Evolutionary conservation across 2,797 vertebrate genomes (phyloP).

Genomic region (Stomatorhinus walkeri): DNA sequence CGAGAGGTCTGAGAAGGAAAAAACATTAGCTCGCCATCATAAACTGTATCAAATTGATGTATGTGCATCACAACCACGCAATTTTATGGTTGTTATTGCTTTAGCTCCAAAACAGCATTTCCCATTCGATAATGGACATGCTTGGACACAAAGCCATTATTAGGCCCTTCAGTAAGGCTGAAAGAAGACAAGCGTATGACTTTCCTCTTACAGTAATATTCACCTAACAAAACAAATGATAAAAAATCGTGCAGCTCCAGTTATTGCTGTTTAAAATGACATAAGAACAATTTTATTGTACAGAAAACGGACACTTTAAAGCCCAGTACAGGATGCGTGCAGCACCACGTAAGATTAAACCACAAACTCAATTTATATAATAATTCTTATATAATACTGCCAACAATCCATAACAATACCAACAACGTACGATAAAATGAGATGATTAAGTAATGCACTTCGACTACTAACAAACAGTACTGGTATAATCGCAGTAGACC

Average conservation of each 20-base stretch:
- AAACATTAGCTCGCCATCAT: neutral
- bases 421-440: neutral
- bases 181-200: neutral
- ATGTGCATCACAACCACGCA: neutral
- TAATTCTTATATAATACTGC: neutral
- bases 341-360: neutral
- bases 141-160: neutral
- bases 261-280: neutral
- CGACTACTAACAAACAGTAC: neutral
- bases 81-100: neutral
- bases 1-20: constrained; percentile 45
- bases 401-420: neutral
- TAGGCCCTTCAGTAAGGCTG: neutral
- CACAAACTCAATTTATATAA: neutral
- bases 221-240: neutral
- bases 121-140: neutral
- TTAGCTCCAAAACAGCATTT: neutral
- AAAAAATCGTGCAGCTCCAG: neutral
- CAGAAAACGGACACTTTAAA: neutral
- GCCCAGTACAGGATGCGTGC: neutral
- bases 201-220: neutral
- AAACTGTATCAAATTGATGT: neutral
- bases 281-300: neutral
- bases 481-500: neutral
- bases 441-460: neutral